A percentile compares a stretch with the other conserved stretches of the same genome.
phyloP scores from a whole-genome alignment of 1,140 invertebrate species.

The Heterodera carotae region DNA sequence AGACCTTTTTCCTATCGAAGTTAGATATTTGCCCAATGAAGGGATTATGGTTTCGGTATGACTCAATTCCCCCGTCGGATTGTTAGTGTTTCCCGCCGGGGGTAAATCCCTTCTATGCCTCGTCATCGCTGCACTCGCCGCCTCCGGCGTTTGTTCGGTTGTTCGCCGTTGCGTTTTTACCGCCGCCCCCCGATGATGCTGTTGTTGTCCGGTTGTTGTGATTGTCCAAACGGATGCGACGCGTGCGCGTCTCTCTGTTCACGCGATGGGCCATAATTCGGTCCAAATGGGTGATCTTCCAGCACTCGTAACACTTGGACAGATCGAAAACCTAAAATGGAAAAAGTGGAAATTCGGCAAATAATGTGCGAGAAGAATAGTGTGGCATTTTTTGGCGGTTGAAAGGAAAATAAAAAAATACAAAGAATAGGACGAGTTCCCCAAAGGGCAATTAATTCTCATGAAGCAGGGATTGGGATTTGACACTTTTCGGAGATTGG shows the following conservation, averaged over 20 bases:
- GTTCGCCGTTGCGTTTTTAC: neutral
- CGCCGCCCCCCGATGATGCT: neutral
- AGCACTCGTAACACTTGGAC: constrained; percentile 38
- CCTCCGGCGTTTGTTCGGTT: neutral
- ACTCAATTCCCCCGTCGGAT: too few species aligned
- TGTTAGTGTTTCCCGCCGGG: too few species aligned
- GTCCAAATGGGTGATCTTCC: constrained; percentile 15
- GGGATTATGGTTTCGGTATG: too few species aligned
- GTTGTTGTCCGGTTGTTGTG: neutral
- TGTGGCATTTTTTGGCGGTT: too few species aligned
- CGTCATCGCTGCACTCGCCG: constrained; percentile 24
- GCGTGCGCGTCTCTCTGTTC: neutral
- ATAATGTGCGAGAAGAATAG: too few species aligned
- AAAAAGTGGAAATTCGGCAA: neutral
- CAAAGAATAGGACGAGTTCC: too few species aligned
- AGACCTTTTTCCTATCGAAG: neutral
- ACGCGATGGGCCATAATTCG: constrained; percentile 12
- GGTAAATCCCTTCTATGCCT: neutral
- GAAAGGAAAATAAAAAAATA: too few species aligned
- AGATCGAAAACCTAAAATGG: constrained; percentile 43
- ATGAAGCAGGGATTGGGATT: too few species aligned
- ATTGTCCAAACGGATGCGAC: constrained; percentile 12
- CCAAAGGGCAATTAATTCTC: too few species aligned
- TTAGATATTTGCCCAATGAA: neutral
- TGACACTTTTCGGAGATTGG: too few species aligned